Evolutionary conservation across 2,888 invertebrate species (phyloP), one percentile per base, ranked within the genome.

Genomic region (Pyrrhia umbra): DNA sequence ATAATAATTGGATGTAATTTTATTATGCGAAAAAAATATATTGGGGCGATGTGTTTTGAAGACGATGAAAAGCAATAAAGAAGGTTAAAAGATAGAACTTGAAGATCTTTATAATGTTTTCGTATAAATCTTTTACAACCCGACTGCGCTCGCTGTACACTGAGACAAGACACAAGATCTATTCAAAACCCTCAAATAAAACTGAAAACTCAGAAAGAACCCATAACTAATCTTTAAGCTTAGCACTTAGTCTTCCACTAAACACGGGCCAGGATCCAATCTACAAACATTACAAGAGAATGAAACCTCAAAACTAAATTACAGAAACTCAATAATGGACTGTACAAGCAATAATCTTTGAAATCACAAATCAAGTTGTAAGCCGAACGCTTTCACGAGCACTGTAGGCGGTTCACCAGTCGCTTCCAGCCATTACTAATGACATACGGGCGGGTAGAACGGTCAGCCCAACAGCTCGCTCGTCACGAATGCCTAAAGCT

Each of bases 281-380:
- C 59, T 55, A 50, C 76, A 80, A 80, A 83, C 80, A 79, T 56
- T 67, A 68, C 80, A 69, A 71, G 63, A 65, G 83, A 85, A 88
- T 86, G 80, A 81, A 79, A 83, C 75, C 77, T 86, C 77, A 82
- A 84, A 88, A 88, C 82, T 85, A 89, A 91, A 92, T 92, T 89
- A 92, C 88, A 86, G 85, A 84, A 87, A 87, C 84, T 80, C 84
- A 83, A 88, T 92, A 90, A 89, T 89, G 81, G 88, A 83, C 83
- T 88, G 85, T 86, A 87, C 85, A 83, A 84, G 90, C 87, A 91
- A 90, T 93, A 92, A 92, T 92, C 89, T 93, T 90, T 83, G 89
- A 88, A 90, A 93, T 92, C 91, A 94, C 94, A 94, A 94, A 94
- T 94, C 94, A 94, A 92, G 90, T 89, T 89, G 91, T 91, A 89